Conservation (phyloP, 2,797 vertebrate species). For the Rhodeus uyekii region DNA sequence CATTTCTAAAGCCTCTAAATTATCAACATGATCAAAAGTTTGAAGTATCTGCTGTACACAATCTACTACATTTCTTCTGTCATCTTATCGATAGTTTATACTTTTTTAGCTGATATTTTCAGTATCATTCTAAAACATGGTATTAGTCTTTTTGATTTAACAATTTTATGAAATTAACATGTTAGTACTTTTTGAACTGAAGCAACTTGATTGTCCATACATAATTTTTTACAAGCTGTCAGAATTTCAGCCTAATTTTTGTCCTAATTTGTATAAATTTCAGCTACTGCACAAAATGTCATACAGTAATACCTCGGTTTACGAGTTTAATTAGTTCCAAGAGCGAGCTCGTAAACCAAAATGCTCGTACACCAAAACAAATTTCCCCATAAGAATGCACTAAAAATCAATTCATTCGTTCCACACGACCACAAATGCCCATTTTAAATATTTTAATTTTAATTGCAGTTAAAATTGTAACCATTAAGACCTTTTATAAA, state of each 20-base stretch:
- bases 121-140: not conserved
- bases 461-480: too few relatives aligned
- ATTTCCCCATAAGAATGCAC: too few relatives aligned
- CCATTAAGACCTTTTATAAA: too few relatives aligned
- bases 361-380: too few relatives aligned
- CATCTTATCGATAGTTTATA: not conserved
- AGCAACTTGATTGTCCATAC: not conserved
- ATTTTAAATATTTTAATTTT: too few relatives aligned
- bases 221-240: not conserved
- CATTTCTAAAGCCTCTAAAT: not conserved
- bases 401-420: too few relatives aligned
- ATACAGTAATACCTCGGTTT: too few relatives aligned
- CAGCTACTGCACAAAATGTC: not conserved
- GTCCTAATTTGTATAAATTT: not conserved
- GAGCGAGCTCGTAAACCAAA: too few relatives aligned
- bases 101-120: not conserved
- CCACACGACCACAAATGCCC: too few relatives aligned
- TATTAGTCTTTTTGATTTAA: not conserved
- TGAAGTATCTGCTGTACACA: not conserved
- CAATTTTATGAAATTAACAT: not conserved
- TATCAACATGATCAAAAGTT: not conserved
- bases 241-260: not conserved
- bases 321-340: too few relatives aligned
- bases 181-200: not conserved
- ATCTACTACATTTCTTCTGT: not conserved